A percentile compares a stretch with the other conserved stretches of the same genome.
Evolutionary conservation across 2,113 vertebrate species (phyloP).

Genomic region (Echinops telfairi): DNA sequence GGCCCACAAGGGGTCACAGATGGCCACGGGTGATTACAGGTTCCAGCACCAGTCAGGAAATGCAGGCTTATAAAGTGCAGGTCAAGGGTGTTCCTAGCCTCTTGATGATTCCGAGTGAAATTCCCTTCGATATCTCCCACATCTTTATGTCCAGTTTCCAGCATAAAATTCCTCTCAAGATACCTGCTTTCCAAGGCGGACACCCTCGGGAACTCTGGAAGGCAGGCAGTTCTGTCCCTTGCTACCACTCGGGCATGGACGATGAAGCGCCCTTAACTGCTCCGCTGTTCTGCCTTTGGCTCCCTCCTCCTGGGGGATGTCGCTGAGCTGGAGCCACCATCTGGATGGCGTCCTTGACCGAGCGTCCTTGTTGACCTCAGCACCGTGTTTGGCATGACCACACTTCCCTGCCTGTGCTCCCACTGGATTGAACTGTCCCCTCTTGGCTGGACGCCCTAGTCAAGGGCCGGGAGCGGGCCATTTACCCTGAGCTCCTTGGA

Average conservation of each 20-base stretch:
- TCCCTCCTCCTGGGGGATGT: neutral
- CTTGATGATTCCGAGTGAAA: neutral
- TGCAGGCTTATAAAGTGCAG: neutral
- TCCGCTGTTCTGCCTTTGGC: neutral
- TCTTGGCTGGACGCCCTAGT: neutral
- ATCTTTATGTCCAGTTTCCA: slow-evolving; percentile 1
- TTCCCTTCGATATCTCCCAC: neutral
- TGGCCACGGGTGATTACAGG: neutral
- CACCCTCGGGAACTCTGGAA: neutral
- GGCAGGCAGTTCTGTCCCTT: neutral
- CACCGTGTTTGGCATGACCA: too few species aligned
- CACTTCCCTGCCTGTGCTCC: fast-evolving
- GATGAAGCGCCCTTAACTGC: neutral
- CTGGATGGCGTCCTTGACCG: neutral
- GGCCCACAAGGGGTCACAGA: neutral
- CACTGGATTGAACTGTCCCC: neutral
- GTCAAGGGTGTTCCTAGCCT: neutral
- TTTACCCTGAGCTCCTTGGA: neutral
- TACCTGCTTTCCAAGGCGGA: slow-evolving; percentile 25
- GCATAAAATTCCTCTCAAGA: neutral
- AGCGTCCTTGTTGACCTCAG: neutral
- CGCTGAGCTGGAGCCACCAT: neutral
- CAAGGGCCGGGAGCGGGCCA: neutral
- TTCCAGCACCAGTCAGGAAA: neutral
- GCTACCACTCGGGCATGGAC: neutral